phyloP scores from a whole-genome alignment of 2,113 vertebrate species.

The Solea senegalensis region DNA sequence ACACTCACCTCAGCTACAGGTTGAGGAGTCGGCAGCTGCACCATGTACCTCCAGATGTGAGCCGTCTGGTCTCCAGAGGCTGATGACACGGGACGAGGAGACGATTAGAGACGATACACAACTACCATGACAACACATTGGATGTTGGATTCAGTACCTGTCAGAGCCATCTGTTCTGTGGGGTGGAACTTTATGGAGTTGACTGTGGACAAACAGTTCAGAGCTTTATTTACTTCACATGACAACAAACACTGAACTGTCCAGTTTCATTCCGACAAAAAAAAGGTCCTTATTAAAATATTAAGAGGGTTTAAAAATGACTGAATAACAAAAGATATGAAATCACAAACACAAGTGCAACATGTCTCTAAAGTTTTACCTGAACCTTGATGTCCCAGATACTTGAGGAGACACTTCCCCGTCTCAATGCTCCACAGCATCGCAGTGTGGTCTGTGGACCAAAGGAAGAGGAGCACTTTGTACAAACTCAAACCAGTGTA shows the following conservation, averaged over 20 bases:
- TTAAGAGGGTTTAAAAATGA: too few species aligned
- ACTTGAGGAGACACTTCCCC: constrained; percentile 93
- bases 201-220: constrained; percentile 78
- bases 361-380: constrained; percentile 73
- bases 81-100: constrained; percentile 50
- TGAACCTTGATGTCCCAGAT: constrained; percentile 94
- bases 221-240: too few species aligned
- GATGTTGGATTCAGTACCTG: constrained; percentile 78
- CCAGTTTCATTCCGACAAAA: too few species aligned
- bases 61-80: constrained; percentile 98
- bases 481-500: too few species aligned
- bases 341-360: too few species aligned
- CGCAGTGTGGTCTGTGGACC: constrained; percentile 89
- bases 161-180: constrained; percentile 94
- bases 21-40: constrained; percentile 92
- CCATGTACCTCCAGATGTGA: constrained; percentile 96
- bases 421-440: constrained; percentile 99
- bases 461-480: too few species aligned
- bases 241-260: too few species aligned
- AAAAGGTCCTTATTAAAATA: too few species aligned
- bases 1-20: constrained; percentile 90
- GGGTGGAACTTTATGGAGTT: constrained; percentile 99
- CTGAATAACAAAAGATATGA: too few species aligned
- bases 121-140: too few species aligned
- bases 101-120: too few species aligned